These are phyloP conservation scores for Leptodactylus fuscus DNA, from an alignment of 2,113 vertebrate genomes.

Conservation along the genomic window DNA sequence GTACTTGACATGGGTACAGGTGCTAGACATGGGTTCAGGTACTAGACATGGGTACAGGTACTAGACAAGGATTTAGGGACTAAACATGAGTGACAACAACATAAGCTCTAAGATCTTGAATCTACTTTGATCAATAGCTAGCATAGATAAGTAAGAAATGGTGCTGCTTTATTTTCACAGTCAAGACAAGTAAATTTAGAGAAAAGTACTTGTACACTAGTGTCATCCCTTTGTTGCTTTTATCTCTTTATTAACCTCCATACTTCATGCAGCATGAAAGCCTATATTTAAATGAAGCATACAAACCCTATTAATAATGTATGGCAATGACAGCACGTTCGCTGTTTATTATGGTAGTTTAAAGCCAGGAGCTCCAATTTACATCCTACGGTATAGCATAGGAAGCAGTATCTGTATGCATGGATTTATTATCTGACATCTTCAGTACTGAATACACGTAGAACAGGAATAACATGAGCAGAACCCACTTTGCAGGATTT, in stretches of 20 bases:
- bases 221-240: background rate
- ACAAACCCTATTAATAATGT: conserved; percentile 10
- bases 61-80: too few species aligned
- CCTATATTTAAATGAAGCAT: background rate
- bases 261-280: background rate
- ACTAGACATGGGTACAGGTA: too few species aligned
- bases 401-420: background rate
- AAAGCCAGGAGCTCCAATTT: conserved; percentile 2
- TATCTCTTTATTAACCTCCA: background rate
- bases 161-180: too few species aligned
- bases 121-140: too few species aligned
- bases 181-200: too few species aligned
- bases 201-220: background rate
- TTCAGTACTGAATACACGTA: background rate
- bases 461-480: conserved; percentile 50
- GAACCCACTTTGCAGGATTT: conserved; percentile 53
- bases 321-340: background rate
- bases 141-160: too few species aligned
- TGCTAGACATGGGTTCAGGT: too few species aligned
- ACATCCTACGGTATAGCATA: background rate
- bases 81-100: too few species aligned
- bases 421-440: conserved; percentile 6
- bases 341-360: background rate
- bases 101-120: too few species aligned
- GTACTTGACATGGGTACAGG: too few species aligned